phyloP scores from a whole-genome alignment of 2,113 vertebrate species.

The Enhydra lutris region DNA sequence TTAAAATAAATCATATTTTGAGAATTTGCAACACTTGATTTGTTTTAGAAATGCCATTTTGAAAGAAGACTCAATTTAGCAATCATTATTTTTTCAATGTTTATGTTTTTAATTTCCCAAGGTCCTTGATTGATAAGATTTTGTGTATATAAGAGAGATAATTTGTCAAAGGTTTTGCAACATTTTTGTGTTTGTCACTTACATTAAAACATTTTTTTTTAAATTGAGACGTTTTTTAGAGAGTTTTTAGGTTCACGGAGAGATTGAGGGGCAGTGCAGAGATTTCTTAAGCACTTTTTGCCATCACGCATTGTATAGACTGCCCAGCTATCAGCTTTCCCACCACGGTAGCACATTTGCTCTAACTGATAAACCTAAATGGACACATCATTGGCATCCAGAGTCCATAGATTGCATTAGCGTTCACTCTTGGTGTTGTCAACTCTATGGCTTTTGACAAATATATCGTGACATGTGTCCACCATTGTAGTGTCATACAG shows the following conservation, averaged over 20 bases:
- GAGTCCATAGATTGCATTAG: fast-evolving
- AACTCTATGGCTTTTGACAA: background rate
- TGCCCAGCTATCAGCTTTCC: too few relatives aligned
- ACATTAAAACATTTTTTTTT: background rate
- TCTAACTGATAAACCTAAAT: background rate
- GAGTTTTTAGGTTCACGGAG: background rate
- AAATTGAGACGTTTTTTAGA: background rate
- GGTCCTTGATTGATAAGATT: background rate
- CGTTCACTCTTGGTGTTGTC: too few relatives aligned
- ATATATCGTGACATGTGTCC: background rate
- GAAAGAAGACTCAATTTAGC: background rate
- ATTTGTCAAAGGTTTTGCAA: background rate
- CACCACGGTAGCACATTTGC: background rate
- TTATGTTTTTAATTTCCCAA: background rate
- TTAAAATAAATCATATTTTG: background rate
- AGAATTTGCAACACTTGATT: background rate
- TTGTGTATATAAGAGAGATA: background rate
- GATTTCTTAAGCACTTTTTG: background rate
- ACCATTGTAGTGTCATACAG: background rate
- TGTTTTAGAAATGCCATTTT: background rate
- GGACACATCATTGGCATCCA: too few relatives aligned
- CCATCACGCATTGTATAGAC: background rate
- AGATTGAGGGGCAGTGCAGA: background rate
- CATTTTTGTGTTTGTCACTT: background rate
- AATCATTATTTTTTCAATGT: background rate